Conservation (phyloP, 2,888 invertebrate species). For the Dilophus febrilis region DNA sequence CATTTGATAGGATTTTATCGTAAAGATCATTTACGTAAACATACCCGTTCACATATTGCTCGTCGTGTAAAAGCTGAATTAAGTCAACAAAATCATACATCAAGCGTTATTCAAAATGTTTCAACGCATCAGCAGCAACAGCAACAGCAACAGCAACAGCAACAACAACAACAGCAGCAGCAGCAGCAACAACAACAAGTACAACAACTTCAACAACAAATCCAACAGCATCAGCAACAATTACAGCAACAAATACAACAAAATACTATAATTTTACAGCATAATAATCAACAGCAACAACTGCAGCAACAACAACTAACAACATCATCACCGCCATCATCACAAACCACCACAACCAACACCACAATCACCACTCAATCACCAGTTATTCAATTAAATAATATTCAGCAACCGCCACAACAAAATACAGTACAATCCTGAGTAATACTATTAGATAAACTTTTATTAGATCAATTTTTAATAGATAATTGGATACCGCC, state of each 20-base stretch:
- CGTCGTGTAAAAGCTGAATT: constrained; percentile 70
- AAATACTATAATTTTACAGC: no score
- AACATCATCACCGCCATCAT: neutral
- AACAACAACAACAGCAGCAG: constrained; percentile 35
- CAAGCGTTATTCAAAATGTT: constrained; percentile 9
- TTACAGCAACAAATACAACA: constrained; percentile 15
- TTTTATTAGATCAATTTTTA: no score
- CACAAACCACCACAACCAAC: neutral
- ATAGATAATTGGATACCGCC: no score
- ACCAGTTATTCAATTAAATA: no score
- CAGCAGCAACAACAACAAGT: constrained; percentile 21
- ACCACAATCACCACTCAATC: neutral
- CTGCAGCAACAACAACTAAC: neutral
- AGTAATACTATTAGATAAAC: no score
- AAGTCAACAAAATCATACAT: constrained; percentile 39
- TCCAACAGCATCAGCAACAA: constrained; percentile 14
- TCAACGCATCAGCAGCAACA: constrained; percentile 14
- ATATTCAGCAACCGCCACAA: neutral
- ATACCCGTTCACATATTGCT: constrained; percentile 70
- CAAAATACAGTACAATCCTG: neutral
- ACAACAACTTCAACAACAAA: constrained; percentile 9
- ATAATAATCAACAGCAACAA: neutral
- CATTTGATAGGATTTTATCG: constrained; percentile 52
- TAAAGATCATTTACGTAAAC: constrained; percentile 72
- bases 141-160: constrained; percentile 21